Conservation (phyloP, 2,888 invertebrate species). For the Sarcophaga variegata region DNA sequence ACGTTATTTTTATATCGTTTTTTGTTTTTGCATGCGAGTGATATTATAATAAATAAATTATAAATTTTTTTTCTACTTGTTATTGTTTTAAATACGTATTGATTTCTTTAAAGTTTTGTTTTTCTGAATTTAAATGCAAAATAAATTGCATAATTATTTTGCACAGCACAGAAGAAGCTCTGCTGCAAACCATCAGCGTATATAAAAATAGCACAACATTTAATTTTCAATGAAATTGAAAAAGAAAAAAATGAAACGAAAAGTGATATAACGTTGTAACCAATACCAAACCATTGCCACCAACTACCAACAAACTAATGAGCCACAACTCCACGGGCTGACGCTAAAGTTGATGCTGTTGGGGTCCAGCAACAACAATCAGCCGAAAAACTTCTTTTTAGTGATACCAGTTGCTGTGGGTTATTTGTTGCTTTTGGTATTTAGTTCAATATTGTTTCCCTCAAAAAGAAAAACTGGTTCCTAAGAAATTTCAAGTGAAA, state of each 20-base stretch:
- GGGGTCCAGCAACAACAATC: conserved; percentile 9
- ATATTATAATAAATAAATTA: conserved; percentile 11
- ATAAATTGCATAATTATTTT: conserved; percentile 65
- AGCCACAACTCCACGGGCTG: background rate
- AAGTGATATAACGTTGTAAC: conserved; percentile 67
- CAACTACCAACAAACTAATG: conserved; percentile 10
- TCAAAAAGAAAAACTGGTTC: conserved; percentile 66
- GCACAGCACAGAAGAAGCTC: conserved; percentile 23
- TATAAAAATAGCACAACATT: conserved; percentile 54
- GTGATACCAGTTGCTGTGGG: conserved; percentile 5
- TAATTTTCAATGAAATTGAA: conserved; percentile 38
- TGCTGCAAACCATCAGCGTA: background rate
- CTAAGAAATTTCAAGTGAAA: conserved; percentile 58
- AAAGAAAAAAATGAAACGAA: conserved; percentile 27
- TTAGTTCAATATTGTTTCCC: conserved; percentile 66
- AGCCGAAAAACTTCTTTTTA: conserved; percentile 39
- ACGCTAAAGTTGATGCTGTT: background rate
- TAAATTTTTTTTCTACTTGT: conserved; percentile 30
- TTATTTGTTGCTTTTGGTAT: conserved; percentile 62
- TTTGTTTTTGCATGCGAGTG: conserved; percentile 2
- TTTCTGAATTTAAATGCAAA: conserved; percentile 19
- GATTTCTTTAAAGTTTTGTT: conserved; percentile 36
- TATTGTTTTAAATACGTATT: conserved; percentile 9
- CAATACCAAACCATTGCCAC: conserved; percentile 58
- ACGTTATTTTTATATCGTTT: background rate